Evolutionary conservation across 1,140 invertebrate genomes (phyloP).

Genomic region (Trichonephila clavipes): DNA sequence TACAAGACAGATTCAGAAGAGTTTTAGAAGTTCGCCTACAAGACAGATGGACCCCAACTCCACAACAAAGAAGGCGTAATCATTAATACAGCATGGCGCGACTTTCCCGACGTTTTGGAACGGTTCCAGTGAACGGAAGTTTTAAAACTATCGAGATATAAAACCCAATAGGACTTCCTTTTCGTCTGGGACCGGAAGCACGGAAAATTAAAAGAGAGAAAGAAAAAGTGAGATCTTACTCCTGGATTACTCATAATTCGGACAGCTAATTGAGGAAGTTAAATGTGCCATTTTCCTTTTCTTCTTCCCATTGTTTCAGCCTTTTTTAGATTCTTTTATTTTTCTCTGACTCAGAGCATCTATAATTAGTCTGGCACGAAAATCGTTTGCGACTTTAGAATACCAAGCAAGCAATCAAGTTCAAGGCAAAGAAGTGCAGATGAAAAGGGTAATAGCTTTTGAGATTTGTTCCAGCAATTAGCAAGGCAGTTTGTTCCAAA

Average conservation of each 20-base stretch:
- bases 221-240: neutral
- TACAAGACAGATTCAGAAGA: neutral
- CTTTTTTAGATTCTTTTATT: neutral
- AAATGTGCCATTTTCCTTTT: neutral
- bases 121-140: slow-evolving; percentile 11
- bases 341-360: neutral
- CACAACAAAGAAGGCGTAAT: neutral
- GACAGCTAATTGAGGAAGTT: neutral
- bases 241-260: neutral
- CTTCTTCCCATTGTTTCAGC: neutral
- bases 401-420: neutral
- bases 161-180: neutral
- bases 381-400: neutral
- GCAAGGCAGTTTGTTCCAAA: too few species aligned
- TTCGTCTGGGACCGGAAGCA: neutral
- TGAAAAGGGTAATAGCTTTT: too few species aligned
- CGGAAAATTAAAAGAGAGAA: neutral
- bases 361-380: neutral
- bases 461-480: too few species aligned
- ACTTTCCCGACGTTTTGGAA: neutral
- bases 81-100: neutral
- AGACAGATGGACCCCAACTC: neutral
- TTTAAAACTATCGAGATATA: neutral
- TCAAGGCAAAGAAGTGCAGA: neutral
- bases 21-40: neutral